A percentile compares a stretch with the other conserved stretches of the same genome.
These are phyloP conservation scores for Cheilinus undulatus DNA, from an alignment of 2,113 vertebrate species.

Conservation along the genomic window DNA sequence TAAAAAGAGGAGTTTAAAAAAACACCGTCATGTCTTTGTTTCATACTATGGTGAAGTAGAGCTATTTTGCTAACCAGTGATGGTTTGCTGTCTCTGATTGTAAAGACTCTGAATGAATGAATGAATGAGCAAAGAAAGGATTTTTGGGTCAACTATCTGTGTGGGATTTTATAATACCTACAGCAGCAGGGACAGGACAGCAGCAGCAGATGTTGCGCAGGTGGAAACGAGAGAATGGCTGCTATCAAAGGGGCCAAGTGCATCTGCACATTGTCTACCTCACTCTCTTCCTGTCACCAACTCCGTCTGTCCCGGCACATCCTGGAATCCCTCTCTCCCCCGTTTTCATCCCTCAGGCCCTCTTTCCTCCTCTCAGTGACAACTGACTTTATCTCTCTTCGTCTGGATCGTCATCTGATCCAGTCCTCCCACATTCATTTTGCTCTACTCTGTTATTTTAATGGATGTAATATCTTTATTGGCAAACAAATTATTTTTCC, in stretches of 20 bases:
- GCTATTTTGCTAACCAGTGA: no score
- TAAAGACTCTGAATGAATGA: no score
- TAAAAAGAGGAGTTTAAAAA: no score
- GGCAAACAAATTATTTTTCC: not conserved
- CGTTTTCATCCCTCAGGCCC: slow-evolving; percentile 18
- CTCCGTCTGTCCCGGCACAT: slow-evolving; percentile 18
- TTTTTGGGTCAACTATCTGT: no score
- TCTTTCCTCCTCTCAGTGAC: slow-evolving; percentile 1
- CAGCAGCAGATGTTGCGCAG: slow-evolving; percentile 75
- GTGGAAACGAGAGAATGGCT: slow-evolving; percentile 75
- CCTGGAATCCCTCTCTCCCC: not conserved
- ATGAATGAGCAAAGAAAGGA: no score
- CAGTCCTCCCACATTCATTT: not conserved
- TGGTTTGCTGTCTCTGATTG: no score
- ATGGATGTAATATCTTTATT: not conserved
- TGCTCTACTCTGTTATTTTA: slow-evolving; percentile 17
- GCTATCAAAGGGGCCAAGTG: slow-evolving; percentile 53
- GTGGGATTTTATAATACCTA: slow-evolving; percentile 56
- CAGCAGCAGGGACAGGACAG: slow-evolving; percentile 54
- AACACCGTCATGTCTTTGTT: no score
- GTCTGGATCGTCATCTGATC: slow-evolving; percentile 37
- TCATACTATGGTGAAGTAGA: no score
- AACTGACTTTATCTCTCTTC: slow-evolving; percentile 6
- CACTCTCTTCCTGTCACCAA: slow-evolving; percentile 51
- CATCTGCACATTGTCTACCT: slow-evolving; percentile 68